Evolutionary conservation across 2,888 invertebrate genomes (phyloP).

Genomic region (Dicycla oo): DNA sequence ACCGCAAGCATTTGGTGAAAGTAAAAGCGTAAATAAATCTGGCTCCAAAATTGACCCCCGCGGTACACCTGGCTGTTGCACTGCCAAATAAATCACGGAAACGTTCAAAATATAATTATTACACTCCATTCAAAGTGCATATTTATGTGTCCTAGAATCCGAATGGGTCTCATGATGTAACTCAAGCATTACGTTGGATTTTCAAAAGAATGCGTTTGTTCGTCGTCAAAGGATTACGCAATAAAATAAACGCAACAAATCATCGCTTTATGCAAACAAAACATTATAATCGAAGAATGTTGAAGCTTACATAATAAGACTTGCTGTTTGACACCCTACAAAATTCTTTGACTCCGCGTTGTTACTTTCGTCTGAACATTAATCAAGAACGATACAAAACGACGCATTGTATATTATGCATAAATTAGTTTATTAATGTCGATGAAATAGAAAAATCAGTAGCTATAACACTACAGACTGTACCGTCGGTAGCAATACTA

Average conservation of each 20-base stretch:
- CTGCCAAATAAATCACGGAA: conserved; percentile 40
- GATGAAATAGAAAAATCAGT: conserved; percentile 56
- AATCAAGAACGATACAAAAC: conserved; percentile 40
- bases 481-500: conserved; percentile 5
- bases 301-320: conserved; percentile 73
- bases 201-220: conserved; percentile 64
- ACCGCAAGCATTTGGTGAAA: conserved; percentile 80
- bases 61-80: conserved; percentile 74
- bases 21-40: conserved; percentile 83
- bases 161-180: conserved; percentile 59
- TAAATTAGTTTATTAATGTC: conserved; percentile 49
- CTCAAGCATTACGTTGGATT: conserved; percentile 54
- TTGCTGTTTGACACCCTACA: conserved; percentile 57
- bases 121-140: conserved; percentile 44
- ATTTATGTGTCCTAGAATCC: conserved; percentile 60
- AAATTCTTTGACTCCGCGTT: conserved; percentile 57
- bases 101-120: conserved; percentile 32
- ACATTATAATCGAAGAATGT: conserved; percentile 71
- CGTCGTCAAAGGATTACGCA: conserved; percentile 59
- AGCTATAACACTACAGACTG: conserved; percentile 47
- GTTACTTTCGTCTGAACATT: conserved; percentile 49
- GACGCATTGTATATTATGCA: conserved; percentile 17
- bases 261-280: conserved; percentile 74
- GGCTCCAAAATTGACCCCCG: conserved; percentile 77
- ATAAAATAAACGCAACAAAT: conserved; percentile 70